Evolutionary conservation across 2,797 vertebrate species (phyloP).

Genomic region (Sebastes dallii): DNA sequence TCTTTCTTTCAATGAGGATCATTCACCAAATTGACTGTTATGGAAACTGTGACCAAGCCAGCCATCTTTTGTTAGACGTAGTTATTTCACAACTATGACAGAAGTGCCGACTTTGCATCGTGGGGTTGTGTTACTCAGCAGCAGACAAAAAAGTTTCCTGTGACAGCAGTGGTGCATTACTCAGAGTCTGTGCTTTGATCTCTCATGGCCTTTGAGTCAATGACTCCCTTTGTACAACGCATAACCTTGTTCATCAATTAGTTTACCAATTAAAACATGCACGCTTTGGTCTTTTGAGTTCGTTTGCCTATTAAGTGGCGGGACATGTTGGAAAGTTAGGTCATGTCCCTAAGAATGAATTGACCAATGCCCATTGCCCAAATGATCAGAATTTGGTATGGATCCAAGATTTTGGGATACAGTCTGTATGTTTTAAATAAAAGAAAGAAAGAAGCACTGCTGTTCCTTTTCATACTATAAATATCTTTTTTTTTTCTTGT

Average conservation of each 20-base stretch:
- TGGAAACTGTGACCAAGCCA: slow-evolving; percentile 22
- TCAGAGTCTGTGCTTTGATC: neutral
- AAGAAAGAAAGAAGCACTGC: neutral
- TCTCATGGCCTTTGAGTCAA: neutral
- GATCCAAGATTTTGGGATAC: neutral
- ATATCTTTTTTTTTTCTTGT: neutral
- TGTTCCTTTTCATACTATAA: neutral
- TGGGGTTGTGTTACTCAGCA: slow-evolving; percentile 11
- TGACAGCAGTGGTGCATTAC: slow-evolving; percentile 16
- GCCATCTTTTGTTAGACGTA: neutral
- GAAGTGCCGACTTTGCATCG: slow-evolving; percentile 22
- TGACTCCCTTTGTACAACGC: neutral
- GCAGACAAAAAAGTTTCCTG: slow-evolving; percentile 1
- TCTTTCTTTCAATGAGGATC: neutral
- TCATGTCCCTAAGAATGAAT: neutral
- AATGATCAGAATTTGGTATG: neutral
- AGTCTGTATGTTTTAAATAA: neutral
- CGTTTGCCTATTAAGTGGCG: neutral
- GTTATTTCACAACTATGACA: slow-evolving; percentile 33
- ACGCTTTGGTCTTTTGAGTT: neutral
- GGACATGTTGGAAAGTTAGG: neutral
- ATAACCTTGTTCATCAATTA: neutral
- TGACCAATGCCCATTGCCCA: neutral
- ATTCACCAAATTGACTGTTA: neutral
- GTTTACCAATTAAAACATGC: neutral